Evolutionary conservation across 2,113 vertebrate genomes (phyloP), one percentile per base, ranked within the genome.

Genomic region (Peromyscus californicus): DNA sequence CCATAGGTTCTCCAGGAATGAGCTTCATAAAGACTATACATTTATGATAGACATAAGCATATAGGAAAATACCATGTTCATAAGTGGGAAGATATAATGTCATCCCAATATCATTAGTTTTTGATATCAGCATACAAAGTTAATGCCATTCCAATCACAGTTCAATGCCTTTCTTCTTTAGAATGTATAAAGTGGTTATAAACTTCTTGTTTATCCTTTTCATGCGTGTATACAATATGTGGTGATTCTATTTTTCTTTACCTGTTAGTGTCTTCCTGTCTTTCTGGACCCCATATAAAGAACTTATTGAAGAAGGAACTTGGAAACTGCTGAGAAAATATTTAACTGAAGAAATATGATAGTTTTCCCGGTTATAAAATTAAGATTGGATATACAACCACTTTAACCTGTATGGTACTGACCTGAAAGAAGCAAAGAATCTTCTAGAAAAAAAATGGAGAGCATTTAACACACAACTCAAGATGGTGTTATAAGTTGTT

Each of bases 1-100:
- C 21, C 63, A 72, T 89, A 59, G 94, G 97, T 92, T 96, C 80
- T 36, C 39, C 82, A 57, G 51, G 80, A 96, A 85, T 93, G 80
- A 75, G 94, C 80, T 97, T 93, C 45, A 89, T 91, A 80, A 93
- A 74, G 79, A 76, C n/a, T 89, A 85, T 94, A 92, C 95, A 97
- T 79, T 92, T 97, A 95, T 93, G 79, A 90, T 82, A 42, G 33
- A 78, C 33, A 93, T 95, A 97, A 91, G 86, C 91, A 65, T 96
- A 65, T 26, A 96, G 42, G 91, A 51, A 78, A 33, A 90, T 82
- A 59, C 31, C 11, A 7, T 63, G 31, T 86, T 95, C 42, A 75
- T 95, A 88, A 65, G 67, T 86, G 78, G 57, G 67, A 89, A 90
- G 36, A 57, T 79, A 48, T 96, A 91, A 63, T 94, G 26, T 69